Conservation (phyloP, 2,888 invertebrate genomes). For the Ectobius pallidus region DNA sequence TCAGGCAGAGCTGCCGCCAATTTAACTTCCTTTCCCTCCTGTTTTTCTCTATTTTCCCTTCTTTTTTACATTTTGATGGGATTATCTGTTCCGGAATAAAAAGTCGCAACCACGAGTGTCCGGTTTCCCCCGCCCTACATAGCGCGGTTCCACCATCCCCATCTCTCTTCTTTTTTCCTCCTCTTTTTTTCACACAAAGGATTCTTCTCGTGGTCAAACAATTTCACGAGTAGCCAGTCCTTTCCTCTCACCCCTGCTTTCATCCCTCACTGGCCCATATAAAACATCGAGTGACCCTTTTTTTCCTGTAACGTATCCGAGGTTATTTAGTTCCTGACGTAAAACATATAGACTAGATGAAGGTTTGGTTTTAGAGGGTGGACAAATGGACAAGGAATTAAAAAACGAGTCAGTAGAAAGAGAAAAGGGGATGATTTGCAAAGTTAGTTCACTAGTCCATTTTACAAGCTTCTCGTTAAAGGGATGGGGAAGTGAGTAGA, state of each 20-base stretch:
- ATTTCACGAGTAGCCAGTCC: constrained; percentile 32
- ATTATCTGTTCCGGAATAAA: constrained; percentile 30
- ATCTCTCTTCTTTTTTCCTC: no score
- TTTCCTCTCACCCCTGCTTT: neutral
- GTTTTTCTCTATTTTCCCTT: constrained; percentile 18
- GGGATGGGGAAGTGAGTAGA: no score
- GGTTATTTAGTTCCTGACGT: constrained; percentile 25
- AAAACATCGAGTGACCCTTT: constrained; percentile 27
- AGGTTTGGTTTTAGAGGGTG: constrained; percentile 14
- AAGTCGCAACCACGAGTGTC: constrained; percentile 22
- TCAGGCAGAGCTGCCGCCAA: constrained; percentile 24
- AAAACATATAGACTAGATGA: neutral
- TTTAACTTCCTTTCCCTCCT: constrained; percentile 29
- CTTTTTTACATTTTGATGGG: constrained; percentile 29
- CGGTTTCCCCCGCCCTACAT: constrained; percentile 22
- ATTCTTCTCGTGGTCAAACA: constrained; percentile 38
- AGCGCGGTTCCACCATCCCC: constrained; percentile 21
- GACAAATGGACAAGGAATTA: constrained; percentile 27
- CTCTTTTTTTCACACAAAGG: constrained; percentile 37
- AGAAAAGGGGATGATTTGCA: constrained; percentile 15
- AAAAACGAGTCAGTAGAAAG: neutral
- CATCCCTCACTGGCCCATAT: constrained; percentile 32
- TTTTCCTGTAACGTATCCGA: constrained; percentile 23
- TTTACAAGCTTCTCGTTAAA: no score
- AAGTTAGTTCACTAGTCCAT: neutral